These are phyloP conservation scores for Stratiomys singularior DNA, from an alignment of 2,888 invertebrate genomes.

Conservation along the genomic window DNA sequence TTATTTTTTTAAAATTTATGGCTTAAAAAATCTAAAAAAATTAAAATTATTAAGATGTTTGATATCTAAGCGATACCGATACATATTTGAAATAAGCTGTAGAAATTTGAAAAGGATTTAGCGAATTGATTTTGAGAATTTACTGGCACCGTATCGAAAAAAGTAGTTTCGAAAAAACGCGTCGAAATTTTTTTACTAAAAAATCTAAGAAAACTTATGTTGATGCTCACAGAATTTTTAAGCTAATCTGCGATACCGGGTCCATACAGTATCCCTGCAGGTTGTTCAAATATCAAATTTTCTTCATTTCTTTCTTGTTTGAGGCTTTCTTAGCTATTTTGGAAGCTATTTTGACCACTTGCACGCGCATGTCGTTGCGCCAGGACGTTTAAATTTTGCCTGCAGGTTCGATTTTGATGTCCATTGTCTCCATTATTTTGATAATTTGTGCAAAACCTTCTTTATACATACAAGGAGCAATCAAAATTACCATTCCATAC, in stretches of 20 bases:
- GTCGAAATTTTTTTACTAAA: constrained; percentile 5
- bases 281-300: background rate
- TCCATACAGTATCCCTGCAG: background rate
- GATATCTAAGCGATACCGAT: background rate
- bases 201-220: background rate
- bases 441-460: background rate
- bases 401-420: background rate
- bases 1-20: background rate
- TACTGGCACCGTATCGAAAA: background rate
- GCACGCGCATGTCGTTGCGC: background rate
- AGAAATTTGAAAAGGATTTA: background rate
- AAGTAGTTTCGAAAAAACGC: background rate
- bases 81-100: background rate
- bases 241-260: background rate
- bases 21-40: constrained; percentile 5
- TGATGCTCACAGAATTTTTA: background rate
- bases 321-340: background rate
- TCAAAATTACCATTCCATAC: background rate
- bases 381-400: background rate
- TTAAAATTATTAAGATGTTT: constrained; percentile 14
- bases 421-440: constrained; percentile 9
- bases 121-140: background rate
- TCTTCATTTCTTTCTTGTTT: constrained; percentile 11
- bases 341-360: background rate
- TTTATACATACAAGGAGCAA: background rate